Evolutionary conservation across 2,113 vertebrate species (phyloP).

Genomic region (Taxidea taxus): DNA sequence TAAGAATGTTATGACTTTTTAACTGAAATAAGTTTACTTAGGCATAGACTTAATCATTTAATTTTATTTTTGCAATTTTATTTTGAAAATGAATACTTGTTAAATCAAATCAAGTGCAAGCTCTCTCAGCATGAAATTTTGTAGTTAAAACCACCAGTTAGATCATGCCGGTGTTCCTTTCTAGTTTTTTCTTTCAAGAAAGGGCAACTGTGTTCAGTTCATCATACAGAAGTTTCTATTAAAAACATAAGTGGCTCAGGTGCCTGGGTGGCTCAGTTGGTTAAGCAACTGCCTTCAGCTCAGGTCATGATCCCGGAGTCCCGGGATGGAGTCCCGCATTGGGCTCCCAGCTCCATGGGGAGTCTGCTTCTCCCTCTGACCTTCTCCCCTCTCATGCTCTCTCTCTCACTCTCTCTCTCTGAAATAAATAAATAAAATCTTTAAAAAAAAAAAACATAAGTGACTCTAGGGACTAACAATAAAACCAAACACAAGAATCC

Average conservation of each 20-base stretch:
- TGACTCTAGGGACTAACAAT: neutral
- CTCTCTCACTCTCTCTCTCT: too few species aligned
- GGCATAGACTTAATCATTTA: neutral
- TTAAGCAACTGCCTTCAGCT: too few species aligned
- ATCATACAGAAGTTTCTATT: neutral
- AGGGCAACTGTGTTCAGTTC: neutral
- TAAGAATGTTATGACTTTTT: neutral
- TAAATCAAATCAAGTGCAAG: neutral
- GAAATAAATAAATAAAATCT: too few species aligned
- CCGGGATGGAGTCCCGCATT: too few species aligned
- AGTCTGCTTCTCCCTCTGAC: too few species aligned
- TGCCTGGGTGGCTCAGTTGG: too few species aligned
- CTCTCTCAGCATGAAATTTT: constrained; percentile 3
- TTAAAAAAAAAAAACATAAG: neutral
- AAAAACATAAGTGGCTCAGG: neutral
- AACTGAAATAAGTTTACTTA: neutral
- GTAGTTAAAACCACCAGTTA: neutral
- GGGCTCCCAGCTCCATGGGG: too few species aligned
- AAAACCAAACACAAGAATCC: neutral
- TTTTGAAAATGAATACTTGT: constrained; percentile 40
- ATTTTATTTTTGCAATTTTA: constrained; percentile 1
- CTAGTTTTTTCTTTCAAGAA: constrained; percentile 22
- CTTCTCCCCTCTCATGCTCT: too few species aligned
- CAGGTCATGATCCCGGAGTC: too few species aligned
- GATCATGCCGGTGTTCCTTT: neutral